A percentile compares a stretch with the other conserved stretches of the same genome.
Conservation (phyloP, 2,113 vertebrate species). For the Antigone vipio region DNA sequence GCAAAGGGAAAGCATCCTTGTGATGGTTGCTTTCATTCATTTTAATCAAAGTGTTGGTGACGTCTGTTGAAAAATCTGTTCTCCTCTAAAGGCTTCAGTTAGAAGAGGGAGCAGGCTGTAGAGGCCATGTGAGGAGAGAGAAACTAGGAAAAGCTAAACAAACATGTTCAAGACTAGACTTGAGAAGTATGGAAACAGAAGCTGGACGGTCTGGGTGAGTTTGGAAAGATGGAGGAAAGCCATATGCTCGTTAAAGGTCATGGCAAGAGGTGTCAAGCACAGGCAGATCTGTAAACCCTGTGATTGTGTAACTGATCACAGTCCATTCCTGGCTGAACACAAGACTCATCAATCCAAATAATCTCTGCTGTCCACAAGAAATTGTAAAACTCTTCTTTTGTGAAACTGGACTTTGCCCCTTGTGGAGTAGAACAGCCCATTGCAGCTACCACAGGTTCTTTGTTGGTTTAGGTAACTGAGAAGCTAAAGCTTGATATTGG, state of each 20-base stretch:
- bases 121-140: neutral
- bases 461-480: neutral
- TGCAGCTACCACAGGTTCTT: neutral
- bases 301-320: neutral
- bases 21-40: neutral
- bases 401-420: neutral
- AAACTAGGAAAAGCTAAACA: neutral
- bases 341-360: neutral
- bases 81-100: neutral
- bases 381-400: neutral
- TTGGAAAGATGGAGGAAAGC: neutral
- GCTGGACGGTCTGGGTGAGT: neutral
- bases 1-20: neutral
- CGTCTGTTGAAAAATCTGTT: neutral
- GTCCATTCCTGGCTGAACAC: neutral
- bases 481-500: neutral
- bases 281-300: neutral
- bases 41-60: neutral
- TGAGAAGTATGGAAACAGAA: neutral
- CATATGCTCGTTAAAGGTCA: fast-evolving
- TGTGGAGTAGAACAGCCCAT: neutral
- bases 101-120: neutral
- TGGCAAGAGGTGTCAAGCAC: neutral
- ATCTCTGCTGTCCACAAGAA: neutral
- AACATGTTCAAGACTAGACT: neutral